These are phyloP conservation scores for Acropora yongei DNA, from an alignment of 64 coral and sea anemone species.

Conservation along the genomic window DNA sequence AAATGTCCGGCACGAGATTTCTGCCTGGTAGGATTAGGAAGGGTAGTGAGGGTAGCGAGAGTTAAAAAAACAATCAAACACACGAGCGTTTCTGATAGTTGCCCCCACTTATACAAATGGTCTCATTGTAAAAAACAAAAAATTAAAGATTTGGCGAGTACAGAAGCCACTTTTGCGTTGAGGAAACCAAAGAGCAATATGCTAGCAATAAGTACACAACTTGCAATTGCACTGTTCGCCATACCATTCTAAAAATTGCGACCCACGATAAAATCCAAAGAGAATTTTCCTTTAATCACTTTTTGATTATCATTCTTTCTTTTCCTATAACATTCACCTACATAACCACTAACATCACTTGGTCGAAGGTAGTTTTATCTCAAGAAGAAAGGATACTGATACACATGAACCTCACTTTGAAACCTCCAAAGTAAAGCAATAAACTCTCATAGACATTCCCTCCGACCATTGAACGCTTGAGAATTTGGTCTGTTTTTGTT, in stretches of 20 bases:
- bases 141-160: slow-evolving; percentile 4
- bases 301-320: background rate
- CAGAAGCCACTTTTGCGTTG: slow-evolving; percentile 16
- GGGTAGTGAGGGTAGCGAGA: background rate
- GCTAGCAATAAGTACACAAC: slow-evolving; percentile 6
- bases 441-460: background rate
- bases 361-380: slow-evolving; percentile 1
- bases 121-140: too few species aligned
- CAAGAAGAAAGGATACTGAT: background rate
- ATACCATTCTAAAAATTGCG: slow-evolving; percentile 3
- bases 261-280: background rate
- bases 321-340: slow-evolving; percentile 1
- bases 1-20: too few species aligned
- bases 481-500: slow-evolving; percentile 12
- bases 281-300: slow-evolving; percentile 19
- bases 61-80: background rate
- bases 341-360: slow-evolving; percentile 9
- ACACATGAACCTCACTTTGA: background rate
- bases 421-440: background rate
- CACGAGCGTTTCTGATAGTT: too few species aligned
- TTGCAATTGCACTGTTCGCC: background rate
- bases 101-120: too few species aligned
- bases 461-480: background rate
- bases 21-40: too few species aligned
- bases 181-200: slow-evolving; percentile 21